Conservation (phyloP, 2,113 vertebrate species). For the Acrocephalus kingi region DNA sequence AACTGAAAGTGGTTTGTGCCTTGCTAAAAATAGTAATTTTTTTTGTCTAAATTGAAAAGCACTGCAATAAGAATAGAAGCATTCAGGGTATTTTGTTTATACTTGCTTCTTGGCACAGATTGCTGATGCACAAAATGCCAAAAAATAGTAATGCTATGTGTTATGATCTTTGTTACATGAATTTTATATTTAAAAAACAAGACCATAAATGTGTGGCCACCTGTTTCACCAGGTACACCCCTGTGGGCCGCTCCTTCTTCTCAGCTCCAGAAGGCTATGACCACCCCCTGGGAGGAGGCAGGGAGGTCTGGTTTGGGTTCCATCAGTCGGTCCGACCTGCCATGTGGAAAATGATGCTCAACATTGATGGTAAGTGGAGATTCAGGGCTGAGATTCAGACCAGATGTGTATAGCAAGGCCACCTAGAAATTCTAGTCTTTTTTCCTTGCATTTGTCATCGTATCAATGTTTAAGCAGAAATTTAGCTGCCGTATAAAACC, state of each 20-base stretch:
- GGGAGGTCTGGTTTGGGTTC: conserved; percentile 99
- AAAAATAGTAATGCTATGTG: background rate
- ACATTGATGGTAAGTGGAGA: conserved; percentile 90
- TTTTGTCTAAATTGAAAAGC: background rate
- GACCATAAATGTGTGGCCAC: background rate
- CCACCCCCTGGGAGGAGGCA: conserved; percentile 94
- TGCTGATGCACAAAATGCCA: background rate
- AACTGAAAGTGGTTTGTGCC: background rate
- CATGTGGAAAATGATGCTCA: conserved; percentile 99
- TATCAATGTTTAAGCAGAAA: background rate
- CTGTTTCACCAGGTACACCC: conserved; percentile 87
- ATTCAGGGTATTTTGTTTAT: background rate
- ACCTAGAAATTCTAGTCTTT: background rate
- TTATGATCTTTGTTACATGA: background rate
- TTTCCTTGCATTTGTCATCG: background rate
- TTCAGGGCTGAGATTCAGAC: background rate
- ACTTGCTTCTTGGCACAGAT: background rate
- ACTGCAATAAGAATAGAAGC: background rate
- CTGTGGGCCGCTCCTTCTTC: conserved; percentile 99
- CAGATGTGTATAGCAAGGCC: background rate
- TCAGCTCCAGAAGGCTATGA: conserved; percentile 98
- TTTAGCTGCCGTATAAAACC: background rate
- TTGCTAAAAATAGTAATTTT: background rate
- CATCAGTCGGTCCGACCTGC: conserved; percentile 97
- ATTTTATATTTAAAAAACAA: background rate